These are phyloP conservation scores for Margarornis squamiger DNA, from an alignment of 2,797 vertebrate genomes.

Conservation along the genomic window DNA sequence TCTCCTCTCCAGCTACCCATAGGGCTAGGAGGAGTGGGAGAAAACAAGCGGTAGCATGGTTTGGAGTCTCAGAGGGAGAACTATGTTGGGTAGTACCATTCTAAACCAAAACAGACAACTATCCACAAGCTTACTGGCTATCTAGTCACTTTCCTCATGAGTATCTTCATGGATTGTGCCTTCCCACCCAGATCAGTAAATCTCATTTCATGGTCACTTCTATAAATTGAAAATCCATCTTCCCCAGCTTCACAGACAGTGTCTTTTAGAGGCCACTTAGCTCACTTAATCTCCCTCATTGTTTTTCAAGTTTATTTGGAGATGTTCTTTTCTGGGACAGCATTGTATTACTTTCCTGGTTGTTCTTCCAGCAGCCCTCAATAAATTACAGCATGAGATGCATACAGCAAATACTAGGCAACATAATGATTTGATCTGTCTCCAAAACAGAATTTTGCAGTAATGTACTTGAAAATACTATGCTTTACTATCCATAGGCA, in stretches of 20 bases:
- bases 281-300: not conserved
- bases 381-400: not conserved
- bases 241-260: not conserved
- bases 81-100: not conserved
- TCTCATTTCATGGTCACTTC: not conserved
- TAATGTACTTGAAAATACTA: not conserved
- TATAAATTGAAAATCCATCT: not conserved
- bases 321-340: not conserved
- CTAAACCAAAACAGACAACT: not conserved
- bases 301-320: not conserved
- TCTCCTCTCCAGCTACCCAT: not conserved
- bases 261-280: not conserved
- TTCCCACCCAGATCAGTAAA: not conserved
- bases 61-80: not conserved
- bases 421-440: not conserved
- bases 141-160: not conserved
- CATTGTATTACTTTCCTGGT: not conserved
- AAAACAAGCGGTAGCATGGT: accelerated
- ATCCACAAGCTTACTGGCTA: not conserved
- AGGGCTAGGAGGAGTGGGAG: not conserved
- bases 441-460: not conserved
- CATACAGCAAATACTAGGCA: not conserved
- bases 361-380: not conserved
- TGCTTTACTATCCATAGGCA: not conserved
- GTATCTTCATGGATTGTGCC: not conserved